phyloP scores from a whole-genome alignment of 2,797 vertebrate species.

The Pseudochromis fuscus region DNA sequence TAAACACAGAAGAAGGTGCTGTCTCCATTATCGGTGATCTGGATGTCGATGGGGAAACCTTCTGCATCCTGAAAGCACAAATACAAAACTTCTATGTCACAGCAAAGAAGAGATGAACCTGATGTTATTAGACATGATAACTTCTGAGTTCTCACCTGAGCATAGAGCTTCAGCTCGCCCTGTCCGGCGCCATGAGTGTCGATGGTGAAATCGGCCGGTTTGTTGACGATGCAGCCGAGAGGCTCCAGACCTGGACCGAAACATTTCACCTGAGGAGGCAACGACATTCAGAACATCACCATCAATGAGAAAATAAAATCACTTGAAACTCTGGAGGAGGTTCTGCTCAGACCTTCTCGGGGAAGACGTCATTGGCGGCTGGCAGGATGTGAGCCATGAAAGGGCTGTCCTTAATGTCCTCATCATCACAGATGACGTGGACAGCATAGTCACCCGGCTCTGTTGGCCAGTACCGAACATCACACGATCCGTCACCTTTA shows the following conservation, averaged over 20 bases:
- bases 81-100: not conserved
- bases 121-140: too few species aligned
- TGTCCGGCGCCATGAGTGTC: slow-evolving; percentile 87
- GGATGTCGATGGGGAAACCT: slow-evolving; percentile 91
- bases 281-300: not conserved
- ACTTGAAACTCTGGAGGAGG: accelerated
- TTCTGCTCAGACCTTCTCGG: slow-evolving; percentile 86
- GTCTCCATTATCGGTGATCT: slow-evolving; percentile 91
- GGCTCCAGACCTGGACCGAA: slow-evolving; percentile 90
- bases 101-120: too few species aligned
- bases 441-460: slow-evolving; percentile 94
- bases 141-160: slow-evolving; percentile 88
- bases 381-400: slow-evolving; percentile 94
- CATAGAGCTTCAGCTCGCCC: slow-evolving; percentile 92
- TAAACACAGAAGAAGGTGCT: slow-evolving; percentile 92
- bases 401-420: slow-evolving; percentile 95
- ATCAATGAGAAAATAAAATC: not conserved
- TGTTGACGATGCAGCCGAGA: slow-evolving; percentile 92
- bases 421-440: slow-evolving; percentile 96
- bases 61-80: slow-evolving; percentile 88
- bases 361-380: slow-evolving; percentile 84
- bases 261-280: slow-evolving; percentile 86
- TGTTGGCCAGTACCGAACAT: slow-evolving; percentile 95
- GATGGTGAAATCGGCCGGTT: slow-evolving; percentile 92
- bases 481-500: slow-evolving; percentile 93